phyloP scores from a whole-genome alignment of 2,888 invertebrate species.

The Pollenia angustigena region DNA sequence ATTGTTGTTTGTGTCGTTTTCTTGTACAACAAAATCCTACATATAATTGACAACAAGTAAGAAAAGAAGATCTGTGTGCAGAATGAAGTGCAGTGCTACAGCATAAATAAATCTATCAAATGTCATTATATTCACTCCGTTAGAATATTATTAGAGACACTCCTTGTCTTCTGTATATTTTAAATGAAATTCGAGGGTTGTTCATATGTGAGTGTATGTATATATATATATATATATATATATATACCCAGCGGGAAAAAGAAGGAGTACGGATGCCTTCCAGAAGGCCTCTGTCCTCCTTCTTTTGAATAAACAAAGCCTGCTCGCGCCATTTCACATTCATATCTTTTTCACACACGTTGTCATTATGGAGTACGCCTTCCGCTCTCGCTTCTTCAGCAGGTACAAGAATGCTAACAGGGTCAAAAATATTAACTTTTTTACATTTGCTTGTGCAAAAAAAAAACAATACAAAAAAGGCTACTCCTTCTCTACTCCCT shows the following conservation, averaged over 20 bases:
- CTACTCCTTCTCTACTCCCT: too few relatives aligned
- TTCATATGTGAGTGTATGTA: not conserved
- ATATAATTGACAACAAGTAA: conserved; percentile 36
- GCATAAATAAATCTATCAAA: conserved; percentile 62
- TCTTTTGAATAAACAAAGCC: too few relatives aligned
- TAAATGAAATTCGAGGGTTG: not conserved
- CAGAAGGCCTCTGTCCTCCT: too few relatives aligned
- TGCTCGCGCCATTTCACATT: too few relatives aligned
- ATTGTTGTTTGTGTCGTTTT: not conserved
- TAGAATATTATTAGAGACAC: conserved; percentile 67
- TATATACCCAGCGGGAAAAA: not conserved
- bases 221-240: not conserved
- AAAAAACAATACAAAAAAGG: too few relatives aligned
- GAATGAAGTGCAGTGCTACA: conserved; percentile 34
- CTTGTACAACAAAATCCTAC: conserved; percentile 54
- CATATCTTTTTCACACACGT: too few relatives aligned
- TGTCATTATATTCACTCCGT: conserved; percentile 67
- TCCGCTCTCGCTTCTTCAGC: too few relatives aligned
- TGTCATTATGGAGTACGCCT: too few relatives aligned
- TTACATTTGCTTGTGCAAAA: too few relatives aligned
- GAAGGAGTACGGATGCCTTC: too few relatives aligned
- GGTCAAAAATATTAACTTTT: too few relatives aligned
- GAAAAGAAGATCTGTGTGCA: conserved; percentile 39
- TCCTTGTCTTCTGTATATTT: conserved; percentile 57
- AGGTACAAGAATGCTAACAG: too few relatives aligned